Evolutionary conservation across 2,888 invertebrate species (phyloP), one percentile per base, ranked within the genome.

Genomic region (Agrochola lychnidis): DNA sequence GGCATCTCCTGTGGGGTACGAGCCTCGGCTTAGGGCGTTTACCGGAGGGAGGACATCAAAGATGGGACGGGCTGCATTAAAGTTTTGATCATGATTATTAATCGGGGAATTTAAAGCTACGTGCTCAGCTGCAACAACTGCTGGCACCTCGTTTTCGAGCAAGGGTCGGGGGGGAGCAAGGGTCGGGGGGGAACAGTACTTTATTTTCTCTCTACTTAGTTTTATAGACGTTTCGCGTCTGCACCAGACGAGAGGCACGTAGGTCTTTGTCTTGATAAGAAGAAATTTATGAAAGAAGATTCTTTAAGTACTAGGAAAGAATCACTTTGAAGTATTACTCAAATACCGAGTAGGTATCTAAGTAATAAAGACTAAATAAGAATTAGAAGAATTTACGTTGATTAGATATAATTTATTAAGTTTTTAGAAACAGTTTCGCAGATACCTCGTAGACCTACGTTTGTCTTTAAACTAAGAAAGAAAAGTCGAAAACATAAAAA

Each of bases 401-500:
- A 57, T 6, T 36, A 19, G 30, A 51, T n/a, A n/a, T 1, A 61
- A 51, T 73, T 48, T 25, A 22, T 9, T n/a, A 12, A 22, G 6
- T 48, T n/a, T 71, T 14, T 25, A 25, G 6, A 70, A 73, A 73
- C 40, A 19, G 1, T n/a, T 73, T 72, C 6, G 6, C 7, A 59
- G 10, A 7, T 22, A 56, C 10, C 25, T 25, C 10, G 22, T 40
- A 16, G 9, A 42, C 51, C 30, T 22, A 42, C 10, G 40, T 40
- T 45, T 30, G 66, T 64, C 14, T 6, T 45, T 30, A 22, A 16
- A 79, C 36, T 45, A 59, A 1, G 12, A 59, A 76, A 67, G 22
- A 62, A 40, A 40, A 62, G 1, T 16, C 6, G 70, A 70, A 45
- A 72, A 51, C 19, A 63, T 68, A 45, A 66, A 66, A 61, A 51